Conservation (phyloP, 2,113 vertebrate species). For the Candoia aspera region DNA sequence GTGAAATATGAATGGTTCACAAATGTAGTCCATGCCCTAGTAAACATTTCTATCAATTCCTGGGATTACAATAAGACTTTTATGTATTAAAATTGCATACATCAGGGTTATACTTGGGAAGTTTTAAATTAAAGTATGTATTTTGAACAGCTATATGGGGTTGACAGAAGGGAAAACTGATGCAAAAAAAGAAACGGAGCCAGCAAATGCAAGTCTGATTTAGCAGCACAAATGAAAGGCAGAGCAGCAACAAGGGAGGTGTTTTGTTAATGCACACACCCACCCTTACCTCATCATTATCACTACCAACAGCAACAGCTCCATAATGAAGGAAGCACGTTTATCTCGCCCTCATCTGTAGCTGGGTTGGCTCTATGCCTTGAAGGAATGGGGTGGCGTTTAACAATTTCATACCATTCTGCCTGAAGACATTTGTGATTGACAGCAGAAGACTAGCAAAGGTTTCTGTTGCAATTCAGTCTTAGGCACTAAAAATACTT, state of each 20-base stretch:
- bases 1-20: constrained; percentile 66
- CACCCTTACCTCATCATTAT: neutral
- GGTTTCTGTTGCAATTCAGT: neutral
- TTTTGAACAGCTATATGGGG: constrained; percentile 48
- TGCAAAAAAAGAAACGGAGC: constrained; percentile 31
- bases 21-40: constrained; percentile 60
- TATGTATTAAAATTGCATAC: constrained; percentile 61
- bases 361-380: neutral
- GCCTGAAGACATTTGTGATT: neutral
- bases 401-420: neutral
- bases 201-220: constrained; percentile 36
- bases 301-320: neutral
- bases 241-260: constrained; percentile 28
- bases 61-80: constrained; percentile 58
- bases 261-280: neutral
- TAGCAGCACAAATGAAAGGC: neutral
- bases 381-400: neutral
- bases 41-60: constrained; percentile 66
- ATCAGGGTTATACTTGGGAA: constrained; percentile 49
- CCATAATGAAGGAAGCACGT: neutral
- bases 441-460: neutral
- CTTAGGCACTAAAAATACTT: neutral
- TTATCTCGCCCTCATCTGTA: neutral
- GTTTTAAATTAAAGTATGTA: constrained; percentile 54
- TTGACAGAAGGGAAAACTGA: constrained; percentile 49